Base-by-base conservation (phyloP, 1,140 invertebrate genomes). In the Samia ricini region DNA sequence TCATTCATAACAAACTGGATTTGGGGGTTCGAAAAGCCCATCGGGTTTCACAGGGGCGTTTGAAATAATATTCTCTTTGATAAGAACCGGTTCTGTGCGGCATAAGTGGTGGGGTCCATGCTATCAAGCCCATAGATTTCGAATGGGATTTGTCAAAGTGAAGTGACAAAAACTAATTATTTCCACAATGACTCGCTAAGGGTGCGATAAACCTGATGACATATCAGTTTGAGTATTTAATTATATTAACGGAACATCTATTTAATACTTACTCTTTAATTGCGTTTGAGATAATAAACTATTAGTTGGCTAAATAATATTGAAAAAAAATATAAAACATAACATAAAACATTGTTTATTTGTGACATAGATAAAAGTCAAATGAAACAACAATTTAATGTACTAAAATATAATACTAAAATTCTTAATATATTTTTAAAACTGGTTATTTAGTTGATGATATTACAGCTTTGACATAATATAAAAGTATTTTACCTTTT, bases 1-100 rank as follows among this genome's bases (percentile, higher is more conserved):
- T 90, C 88, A 88, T 90, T 90, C 88, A 90, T 90, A 88, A 88
- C 84, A 90, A 90, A 90, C 88, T 84, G 85, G 88, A 90, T 90
- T 90, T 86, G 78, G 87, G 85, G 83, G 81, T 83, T 76, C 71
- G 73, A 83, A 85, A 84, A 79, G 83, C 81, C 78, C 81, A 83
- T 78, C 83, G 86, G 81, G 33, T 80, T 83, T 86, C 85, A 86
- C 84, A 86, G 82, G 85, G 85, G 87, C 81, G 85, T 89, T 89
- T 89, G 84, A 88, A 89, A 89, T 89, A 89, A 89, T 89, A 89
- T 88, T 88, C 87, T 80, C 85, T 85, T 88, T 88, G 87, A 89
- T 89, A 89, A 89, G 83, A 85, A 79, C 82, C 78, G 81, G 84
- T 84, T 87, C 69, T 76, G 69, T 69, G 67, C 68, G 71, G 67